phyloP scores from a whole-genome alignment of 2,888 invertebrate genomes.

The Erannis defoliaria region DNA sequence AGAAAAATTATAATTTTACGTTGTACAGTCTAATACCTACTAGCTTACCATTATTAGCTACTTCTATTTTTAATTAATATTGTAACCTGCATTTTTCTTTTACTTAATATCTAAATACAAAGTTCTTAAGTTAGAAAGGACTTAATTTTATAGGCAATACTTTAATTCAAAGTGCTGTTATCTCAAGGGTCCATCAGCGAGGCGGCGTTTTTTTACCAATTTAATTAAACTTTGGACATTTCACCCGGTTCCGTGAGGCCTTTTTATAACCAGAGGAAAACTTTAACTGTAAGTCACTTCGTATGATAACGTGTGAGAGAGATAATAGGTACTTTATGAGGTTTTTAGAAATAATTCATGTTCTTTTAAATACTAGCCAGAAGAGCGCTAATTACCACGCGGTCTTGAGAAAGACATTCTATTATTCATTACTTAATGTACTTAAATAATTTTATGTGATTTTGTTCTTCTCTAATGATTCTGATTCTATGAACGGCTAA shows the following conservation, averaged over 20 bases:
- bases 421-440: too few species aligned
- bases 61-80: not conserved
- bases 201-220: slow-evolving; percentile 51
- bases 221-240: slow-evolving; percentile 63
- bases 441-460: too few species aligned
- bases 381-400: not conserved
- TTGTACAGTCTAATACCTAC: too few species aligned
- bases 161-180: slow-evolving; percentile 46
- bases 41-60: too few species aligned
- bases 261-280: slow-evolving; percentile 43
- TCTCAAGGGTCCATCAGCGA: slow-evolving; percentile 50
- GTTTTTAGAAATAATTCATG: not conserved
- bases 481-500: too few species aligned
- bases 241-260: slow-evolving; percentile 49
- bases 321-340: not conserved
- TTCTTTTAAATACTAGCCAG: not conserved
- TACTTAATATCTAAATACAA: not conserved
- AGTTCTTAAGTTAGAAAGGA: not conserved
- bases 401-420: too few species aligned
- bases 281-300: slow-evolving; percentile 42
- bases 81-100: not conserved
- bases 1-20: too few species aligned
- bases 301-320: slow-evolving; percentile 20
- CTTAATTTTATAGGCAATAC: slow-evolving; percentile 32
- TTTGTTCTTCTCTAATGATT: too few species aligned